Evolutionary conservation across 2,797 vertebrate genomes (phyloP).

Genomic region (Karalla daura): DNA sequence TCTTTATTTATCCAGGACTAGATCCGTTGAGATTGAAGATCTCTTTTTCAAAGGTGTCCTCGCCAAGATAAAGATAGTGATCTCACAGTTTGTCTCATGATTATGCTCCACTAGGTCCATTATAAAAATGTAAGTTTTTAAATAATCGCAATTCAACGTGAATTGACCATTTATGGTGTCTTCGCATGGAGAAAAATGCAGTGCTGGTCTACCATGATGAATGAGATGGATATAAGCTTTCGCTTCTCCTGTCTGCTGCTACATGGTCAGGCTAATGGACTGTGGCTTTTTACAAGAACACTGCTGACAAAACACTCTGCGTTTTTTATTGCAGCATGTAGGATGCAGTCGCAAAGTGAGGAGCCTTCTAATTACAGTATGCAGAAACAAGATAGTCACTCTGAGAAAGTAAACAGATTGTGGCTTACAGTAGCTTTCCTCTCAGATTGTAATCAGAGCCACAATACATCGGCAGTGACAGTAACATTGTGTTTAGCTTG

Average conservation of each 20-base stretch:
- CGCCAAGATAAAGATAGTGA: too few species aligned
- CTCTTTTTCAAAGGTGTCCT: too few species aligned
- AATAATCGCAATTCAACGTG: background rate
- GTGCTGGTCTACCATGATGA: conserved; percentile 21
- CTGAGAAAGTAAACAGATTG: conserved; percentile 3
- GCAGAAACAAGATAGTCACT: conserved; percentile 9
- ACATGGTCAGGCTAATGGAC: conserved; percentile 46
- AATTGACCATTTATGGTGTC: background rate
- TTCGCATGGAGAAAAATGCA: background rate
- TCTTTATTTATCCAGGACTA: too few species aligned
- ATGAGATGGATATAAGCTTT: conserved; percentile 29
- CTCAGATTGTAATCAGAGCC: conserved; percentile 1
- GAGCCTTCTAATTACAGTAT: conserved; percentile 9
- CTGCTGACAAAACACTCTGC: conserved; percentile 18
- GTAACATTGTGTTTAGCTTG: background rate
- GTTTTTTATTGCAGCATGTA: conserved; percentile 10
- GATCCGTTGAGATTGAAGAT: too few species aligned
- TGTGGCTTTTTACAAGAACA: conserved; percentile 35
- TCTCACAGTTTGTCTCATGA: background rate
- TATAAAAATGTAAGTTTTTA: background rate
- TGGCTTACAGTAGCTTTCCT: conserved; percentile 7
- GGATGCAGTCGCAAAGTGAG: background rate
- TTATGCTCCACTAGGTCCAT: background rate
- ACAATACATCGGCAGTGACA: background rate
- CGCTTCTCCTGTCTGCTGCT: conserved; percentile 31